phyloP scores from a whole-genome alignment of 2,113 vertebrate species.

The Rhegmatorhina hoffmannsi region DNA sequence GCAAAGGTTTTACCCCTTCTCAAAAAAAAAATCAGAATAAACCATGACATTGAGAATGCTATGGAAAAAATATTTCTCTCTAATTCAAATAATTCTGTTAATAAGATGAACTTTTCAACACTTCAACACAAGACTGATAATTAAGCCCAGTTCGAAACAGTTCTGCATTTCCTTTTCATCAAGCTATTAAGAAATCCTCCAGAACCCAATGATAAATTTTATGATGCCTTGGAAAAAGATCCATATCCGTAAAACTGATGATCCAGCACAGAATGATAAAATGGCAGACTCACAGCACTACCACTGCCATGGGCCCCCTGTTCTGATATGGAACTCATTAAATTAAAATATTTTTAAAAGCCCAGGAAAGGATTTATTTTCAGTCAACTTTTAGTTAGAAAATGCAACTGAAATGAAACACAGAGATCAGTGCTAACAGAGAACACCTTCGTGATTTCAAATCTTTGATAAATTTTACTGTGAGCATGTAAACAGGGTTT shows the following conservation, averaged over 20 bases:
- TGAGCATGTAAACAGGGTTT: not conserved
- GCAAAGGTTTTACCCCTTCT: not conserved
- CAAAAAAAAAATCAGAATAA: not conserved
- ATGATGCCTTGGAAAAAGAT: not conserved
- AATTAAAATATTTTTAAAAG: not conserved
- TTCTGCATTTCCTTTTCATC: not conserved
- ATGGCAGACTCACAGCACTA: not conserved
- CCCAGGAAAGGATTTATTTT: not conserved
- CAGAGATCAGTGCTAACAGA: rapidly evolving
- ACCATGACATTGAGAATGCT: not conserved
- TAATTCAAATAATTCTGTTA: not conserved
- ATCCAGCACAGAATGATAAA: not conserved
- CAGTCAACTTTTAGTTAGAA: not conserved
- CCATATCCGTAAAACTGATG: not conserved
- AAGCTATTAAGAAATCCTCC: not conserved
- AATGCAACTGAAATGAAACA: not conserved
- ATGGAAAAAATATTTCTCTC: not conserved
- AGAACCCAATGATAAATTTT: not conserved
- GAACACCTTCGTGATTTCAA: not conserved
- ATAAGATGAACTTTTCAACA: not conserved
- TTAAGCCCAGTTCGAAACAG: not conserved
- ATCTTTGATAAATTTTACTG: not conserved
- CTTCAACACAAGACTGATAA: not conserved
- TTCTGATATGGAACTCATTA: not conserved
- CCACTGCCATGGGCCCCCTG: not conserved